Evolutionary conservation across 1,140 invertebrate genomes (phyloP), one percentile per base, ranked within the genome.

Genomic region (Calephelis virginiensis): DNA sequence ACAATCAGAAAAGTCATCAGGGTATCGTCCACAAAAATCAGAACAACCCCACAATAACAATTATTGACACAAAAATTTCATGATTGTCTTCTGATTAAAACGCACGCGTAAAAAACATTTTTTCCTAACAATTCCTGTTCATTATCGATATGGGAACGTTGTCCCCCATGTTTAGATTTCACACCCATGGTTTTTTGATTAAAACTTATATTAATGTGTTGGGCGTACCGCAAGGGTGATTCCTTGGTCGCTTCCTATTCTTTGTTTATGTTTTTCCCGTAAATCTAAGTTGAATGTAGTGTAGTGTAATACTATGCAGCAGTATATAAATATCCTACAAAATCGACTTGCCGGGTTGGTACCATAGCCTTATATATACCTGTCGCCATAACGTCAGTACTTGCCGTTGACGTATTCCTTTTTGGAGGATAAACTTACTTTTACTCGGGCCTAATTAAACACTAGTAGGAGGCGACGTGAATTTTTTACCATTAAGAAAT

Each of bases 141-240:
- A 86, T 86, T 89, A 89, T 89, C 86, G 78, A 80, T 89, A 85
- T 89, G 86, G 86, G 86, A 89, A 89, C 83, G 68, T 73, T 62
- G 70, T 77, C 80, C 82, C 84, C 84, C 82, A 72, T 89, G 76
- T 89, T 86, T 86, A 75, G 84, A 68, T 84, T 89, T 89, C 86
- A 86, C 84, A 89, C 86, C 86, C 82, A 79, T 75, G 73, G 72
- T 79, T 82, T 85, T 85, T 85, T 89, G 84, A 89, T 89, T 89
- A 86, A 85, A 89, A 83, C 74, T 74, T 64, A 69, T 78, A 73
- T 77, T 81, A 81, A 81, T 78, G 80, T 75, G 67, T 67, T 75
- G 73, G 75, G 79, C 69, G 80, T 81, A 74, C 76, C 76, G 72
- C 78, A 78, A 80, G 84, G 83, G 81, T 77, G 78, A 72, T 75